phyloP scores from a whole-genome alignment of 2,888 invertebrate genomes.

The Synanthedon tipuliformis region DNA sequence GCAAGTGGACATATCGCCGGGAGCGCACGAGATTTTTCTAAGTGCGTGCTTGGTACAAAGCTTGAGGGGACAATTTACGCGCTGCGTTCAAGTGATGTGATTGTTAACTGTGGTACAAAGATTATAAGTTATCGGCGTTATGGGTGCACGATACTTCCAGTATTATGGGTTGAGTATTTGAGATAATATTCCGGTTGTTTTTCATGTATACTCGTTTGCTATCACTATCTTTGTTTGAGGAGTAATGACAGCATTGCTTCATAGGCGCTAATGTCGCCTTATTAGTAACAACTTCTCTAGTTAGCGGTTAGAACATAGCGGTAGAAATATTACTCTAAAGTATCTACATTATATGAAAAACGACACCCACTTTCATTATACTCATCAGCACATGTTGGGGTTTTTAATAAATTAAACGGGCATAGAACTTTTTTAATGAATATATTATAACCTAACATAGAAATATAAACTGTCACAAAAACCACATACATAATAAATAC shows the following conservation, averaged over 20 bases:
- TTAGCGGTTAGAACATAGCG: no score
- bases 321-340: no score
- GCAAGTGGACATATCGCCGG: constrained; percentile 3
- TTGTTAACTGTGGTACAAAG: constrained; percentile 56
- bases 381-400: no score
- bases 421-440: no score
- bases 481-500: neutral
- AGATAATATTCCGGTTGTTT: neutral
- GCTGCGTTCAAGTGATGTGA: constrained; percentile 40
- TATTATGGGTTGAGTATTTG: neutral
- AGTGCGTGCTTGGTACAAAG: constrained; percentile 34
- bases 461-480: neutral
- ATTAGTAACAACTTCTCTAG: neutral
- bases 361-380: no score
- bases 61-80: constrained; percentile 62
- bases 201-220: neutral
- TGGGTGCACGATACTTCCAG: constrained; percentile 8
- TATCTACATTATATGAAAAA: no score
- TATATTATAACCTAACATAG: no score
- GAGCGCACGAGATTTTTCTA: constrained; percentile 26
- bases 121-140: constrained; percentile 55
- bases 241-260: neutral
- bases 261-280: neutral
- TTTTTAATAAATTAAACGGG: no score
- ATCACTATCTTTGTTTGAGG: neutral